These are phyloP conservation scores for Gymnogyps californianus DNA, from an alignment of 2,113 vertebrate species.

Conservation along the genomic window DNA sequence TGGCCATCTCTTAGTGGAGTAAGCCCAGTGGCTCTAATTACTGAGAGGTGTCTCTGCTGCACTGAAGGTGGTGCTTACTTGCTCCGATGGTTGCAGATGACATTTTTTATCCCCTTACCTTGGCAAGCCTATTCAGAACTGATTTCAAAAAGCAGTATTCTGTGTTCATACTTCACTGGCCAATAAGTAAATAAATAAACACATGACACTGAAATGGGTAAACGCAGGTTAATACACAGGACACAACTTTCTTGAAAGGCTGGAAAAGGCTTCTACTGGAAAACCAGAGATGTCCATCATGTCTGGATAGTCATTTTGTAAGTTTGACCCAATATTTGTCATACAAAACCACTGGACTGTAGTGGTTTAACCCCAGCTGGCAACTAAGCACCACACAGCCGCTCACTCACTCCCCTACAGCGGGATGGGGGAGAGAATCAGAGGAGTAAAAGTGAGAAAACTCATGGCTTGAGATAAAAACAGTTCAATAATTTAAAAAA, in stretches of 20 bases:
- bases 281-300: background rate
- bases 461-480: no score
- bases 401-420: fast-evolving
- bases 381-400: background rate
- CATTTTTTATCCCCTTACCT: background rate
- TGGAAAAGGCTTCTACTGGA: background rate
- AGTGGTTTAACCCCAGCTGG: background rate
- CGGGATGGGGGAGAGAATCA: no score
- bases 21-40: fast-evolving
- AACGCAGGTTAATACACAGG: background rate
- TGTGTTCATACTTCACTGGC: background rate
- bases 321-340: background rate
- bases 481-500: no score
- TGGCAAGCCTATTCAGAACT: background rate
- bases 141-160: background rate
- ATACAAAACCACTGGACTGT: background rate
- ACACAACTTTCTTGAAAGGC: background rate
- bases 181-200: background rate
- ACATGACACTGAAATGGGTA: background rate
- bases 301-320: background rate
- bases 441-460: no score
- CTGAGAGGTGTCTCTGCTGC: background rate
- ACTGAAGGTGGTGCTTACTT: background rate
- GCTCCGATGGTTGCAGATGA: background rate
- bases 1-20: background rate